Evolutionary conservation across 2,797 vertebrate species (phyloP), one percentile per base, ranked within the genome.

Genomic region (Linurgus olivaceus): DNA sequence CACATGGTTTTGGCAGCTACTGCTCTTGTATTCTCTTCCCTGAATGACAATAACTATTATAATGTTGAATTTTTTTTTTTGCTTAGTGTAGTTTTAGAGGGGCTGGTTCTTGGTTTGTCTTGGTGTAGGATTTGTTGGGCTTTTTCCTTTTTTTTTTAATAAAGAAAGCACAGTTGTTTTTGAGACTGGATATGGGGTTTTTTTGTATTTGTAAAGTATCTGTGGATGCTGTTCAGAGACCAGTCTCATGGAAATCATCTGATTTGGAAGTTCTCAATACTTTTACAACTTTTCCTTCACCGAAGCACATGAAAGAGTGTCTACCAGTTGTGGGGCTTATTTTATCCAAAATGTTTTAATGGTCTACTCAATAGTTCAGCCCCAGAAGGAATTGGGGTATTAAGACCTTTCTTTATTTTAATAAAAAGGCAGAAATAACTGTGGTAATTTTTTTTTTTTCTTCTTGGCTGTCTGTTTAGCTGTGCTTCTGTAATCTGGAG

Each of bases 101-200:
- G 4, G 2, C 8, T 52, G 18, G 5, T 28, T 52, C 55, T 40
- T 5, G 31, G 4, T 44, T 40, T 51, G 15, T 19, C 15, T 83
- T 48, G 6, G 15, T 20, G 10, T 8, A 38, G 4, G 9, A 44
- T 61, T 45, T 9, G 1, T 3, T 14, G 14, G 13, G 12, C 4
- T 31, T 1, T 1, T 2, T 3, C 16, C n/a, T 5, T 7, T 11
- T 7, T 23, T 76, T 44, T 24, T 35, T 1, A 28, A 23, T 61
- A 37, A 59, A n/a, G 8, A 42, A 47, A 42, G 10, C 8, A 31
- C 2, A 28, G 6, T 5, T 38, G 2, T 0, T 68, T 84, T 77
- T 73, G 13, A 38, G 40, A 26, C 11, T 31, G 13, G 7, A 10
- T 58, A 17, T 58, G 11, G 8, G 7, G 2, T 57, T 57, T 23